Base-by-base conservation (phyloP, 2,113 vertebrate species). In the Stigmatopora nigra region DNA sequence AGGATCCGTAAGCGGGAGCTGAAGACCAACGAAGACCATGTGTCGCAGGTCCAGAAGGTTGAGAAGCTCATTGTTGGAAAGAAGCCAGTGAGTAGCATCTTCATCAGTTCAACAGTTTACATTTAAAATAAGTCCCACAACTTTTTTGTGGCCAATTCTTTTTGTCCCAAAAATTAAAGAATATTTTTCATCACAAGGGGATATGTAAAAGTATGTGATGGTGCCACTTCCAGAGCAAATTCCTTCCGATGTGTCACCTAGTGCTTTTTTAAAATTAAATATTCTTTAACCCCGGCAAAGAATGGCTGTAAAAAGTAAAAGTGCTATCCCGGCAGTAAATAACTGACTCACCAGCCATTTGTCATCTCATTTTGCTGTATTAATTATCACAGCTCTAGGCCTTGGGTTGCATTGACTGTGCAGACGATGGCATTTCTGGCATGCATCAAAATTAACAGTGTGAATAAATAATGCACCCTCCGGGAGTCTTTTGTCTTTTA, bases 11-110 rank as follows among this genome's bases (percentile, higher is more conserved):
- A 96, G 78, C 91, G 95, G 25, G 97, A 99, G 77, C 92, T 99
- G 55, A 98, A 97, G 79, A 99, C 96, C 16, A 98, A 94, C 0
- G 96, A 98, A 76, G 97, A 99, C 85, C 97, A 99, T 0, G 95
- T 99, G 48, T 96, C 97, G 1, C 97, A 99, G 76, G 97, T 99
- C 75, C 95, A 98, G 89, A 98, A 98, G 86, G 96, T 99, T 64
- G 97, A 99, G 82, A 97, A 98, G 73, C 94, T 98, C 81, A 99
- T 98, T 2, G 95, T 99, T 60, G 95, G 97, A 36, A 98, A 98
- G 89, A 98, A 98, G 83, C 95, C 95, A 13, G 97, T 98, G 86
- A 78, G 97, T 90, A 15, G 12, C 31, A 3, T 36, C n/a, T 7
- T 60, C 17, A 19, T 60, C 51, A 53, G 51, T 53, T 68, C 44